Percentiles rank a stretch among this genome's conserved stretches.
These are phyloP conservation scores for Ceriagrion tenellum DNA, from an alignment of 2,888 invertebrate genomes.

Conservation along the genomic window DNA sequence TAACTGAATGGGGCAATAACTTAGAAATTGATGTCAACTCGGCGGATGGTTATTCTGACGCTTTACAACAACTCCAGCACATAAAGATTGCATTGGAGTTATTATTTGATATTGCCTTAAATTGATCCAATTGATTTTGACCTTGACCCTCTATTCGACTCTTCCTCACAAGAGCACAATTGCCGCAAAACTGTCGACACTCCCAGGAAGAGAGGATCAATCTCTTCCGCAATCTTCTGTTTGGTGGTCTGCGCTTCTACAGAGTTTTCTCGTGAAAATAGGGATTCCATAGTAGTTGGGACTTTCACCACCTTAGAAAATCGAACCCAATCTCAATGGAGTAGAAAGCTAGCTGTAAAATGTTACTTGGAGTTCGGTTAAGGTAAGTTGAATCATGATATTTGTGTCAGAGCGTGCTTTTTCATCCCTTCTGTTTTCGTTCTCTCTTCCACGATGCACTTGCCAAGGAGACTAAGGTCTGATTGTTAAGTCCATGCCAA, in stretches of 20 bases:
- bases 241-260: background rate
- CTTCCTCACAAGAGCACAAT: background rate
- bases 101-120: background rate
- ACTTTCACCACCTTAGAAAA: conserved; percentile 18
- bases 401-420: conserved; percentile 8
- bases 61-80: no score
- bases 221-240: background rate
- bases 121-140: background rate
- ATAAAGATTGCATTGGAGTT: no score
- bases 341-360: conserved; percentile 9
- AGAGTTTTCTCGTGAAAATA: background rate
- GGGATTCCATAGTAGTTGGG: conserved; percentile 1
- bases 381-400: conserved; percentile 18
- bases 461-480: background rate
- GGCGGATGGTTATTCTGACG: no score
- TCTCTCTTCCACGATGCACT: background rate
- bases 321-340: conserved; percentile 5
- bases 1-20: no score
- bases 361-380: background rate
- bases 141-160: background rate
- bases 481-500: background rate
- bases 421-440: background rate
- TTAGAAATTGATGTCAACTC: no score
- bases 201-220: background rate
- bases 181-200: background rate